phyloP scores from a whole-genome alignment of 1,140 invertebrate species.

The Drosophila biarmipes region DNA sequence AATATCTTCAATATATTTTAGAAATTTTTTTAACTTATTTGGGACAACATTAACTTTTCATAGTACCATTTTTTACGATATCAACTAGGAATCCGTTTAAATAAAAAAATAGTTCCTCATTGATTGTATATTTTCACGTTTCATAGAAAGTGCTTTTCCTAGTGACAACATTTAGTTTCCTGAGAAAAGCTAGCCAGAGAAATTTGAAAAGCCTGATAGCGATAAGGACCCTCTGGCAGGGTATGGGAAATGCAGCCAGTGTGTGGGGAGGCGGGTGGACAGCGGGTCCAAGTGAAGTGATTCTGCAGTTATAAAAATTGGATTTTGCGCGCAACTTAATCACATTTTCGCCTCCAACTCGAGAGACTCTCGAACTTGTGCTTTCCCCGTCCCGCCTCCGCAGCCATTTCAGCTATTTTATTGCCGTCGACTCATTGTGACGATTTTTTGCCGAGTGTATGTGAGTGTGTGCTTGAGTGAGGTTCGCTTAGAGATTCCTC shows the following conservation, averaged over 20 bases:
- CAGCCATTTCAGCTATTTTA: slow-evolving; percentile 73
- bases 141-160: too few relatives aligned
- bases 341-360: slow-evolving; percentile 80
- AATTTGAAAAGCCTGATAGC: background rate
- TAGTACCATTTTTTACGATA: too few relatives aligned
- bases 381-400: slow-evolving; percentile 20
- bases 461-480: slow-evolving; percentile 39
- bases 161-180: too few relatives aligned
- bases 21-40: too few relatives aligned
- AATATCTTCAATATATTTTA: too few relatives aligned
- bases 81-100: too few relatives aligned
- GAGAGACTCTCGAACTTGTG: slow-evolving; percentile 55
- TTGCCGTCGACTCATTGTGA: slow-evolving; percentile 75
- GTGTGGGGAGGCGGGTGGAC: slow-evolving; percentile 30
- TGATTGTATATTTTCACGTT: too few relatives aligned
- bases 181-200: too few relatives aligned
- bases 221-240: background rate
- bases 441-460: slow-evolving; percentile 63
- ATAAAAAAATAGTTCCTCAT: too few relatives aligned
- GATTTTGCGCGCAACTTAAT: slow-evolving; percentile 83
- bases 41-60: too few relatives aligned
- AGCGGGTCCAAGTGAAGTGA: slow-evolving; percentile 71
- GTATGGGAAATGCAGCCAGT: slow-evolving; percentile 33
- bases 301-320: slow-evolving; percentile 83
- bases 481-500: slow-evolving; percentile 46